Base-by-base conservation (phyloP, 2,113 vertebrate species). In the western clawed frog (Xenopus tropicalis) region DNA sequence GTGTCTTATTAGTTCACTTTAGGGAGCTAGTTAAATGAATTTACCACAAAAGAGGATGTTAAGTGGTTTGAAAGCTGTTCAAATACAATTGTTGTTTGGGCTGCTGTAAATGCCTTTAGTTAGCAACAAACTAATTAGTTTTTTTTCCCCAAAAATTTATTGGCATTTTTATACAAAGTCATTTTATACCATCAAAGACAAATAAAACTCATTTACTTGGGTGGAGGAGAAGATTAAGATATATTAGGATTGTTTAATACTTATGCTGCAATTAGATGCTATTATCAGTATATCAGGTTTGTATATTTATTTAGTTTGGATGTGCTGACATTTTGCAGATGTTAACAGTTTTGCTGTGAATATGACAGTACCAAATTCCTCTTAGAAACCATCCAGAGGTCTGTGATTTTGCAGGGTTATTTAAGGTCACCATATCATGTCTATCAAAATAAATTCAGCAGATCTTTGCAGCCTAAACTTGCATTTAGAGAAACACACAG, bases 371-470 rank as follows among this genome's bases (percentile, higher is more conserved):
- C 42, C 23, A 74, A 74, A 74, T 44, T 61, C n/a, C 58, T 74
- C 57, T 74, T 51, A 68, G 48, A 46, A 74, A 66, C 56, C 25
- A 61, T 44, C 17, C 19, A 69, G 65, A 66, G 56, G 62, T 62
- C 72, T 62, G 44, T 61, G 57, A 69, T 24, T 67, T 69, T 61
- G 43, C 46, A 74, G 61, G 72, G 72, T 74, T 74, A 74, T 74
- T 74, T 74, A 74, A 74, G 72, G 72, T 74, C 72, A 74, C 65
- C 14, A 74, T 46, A 74, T 74, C 72, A 74, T 74, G 66, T 23
- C 72, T 74, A 74, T 67, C 65, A 74, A 74, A 67, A 61, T 61
- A 22, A 69, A 43, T 43, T 21, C 51, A 29, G 54, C 13, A 59
- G 42, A 67, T 46, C 65, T 68, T 25, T 68, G 16, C 43, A 66